Conservation (phyloP, 1,140 invertebrate genomes). For the Propsilocerus akamusi region DNA sequence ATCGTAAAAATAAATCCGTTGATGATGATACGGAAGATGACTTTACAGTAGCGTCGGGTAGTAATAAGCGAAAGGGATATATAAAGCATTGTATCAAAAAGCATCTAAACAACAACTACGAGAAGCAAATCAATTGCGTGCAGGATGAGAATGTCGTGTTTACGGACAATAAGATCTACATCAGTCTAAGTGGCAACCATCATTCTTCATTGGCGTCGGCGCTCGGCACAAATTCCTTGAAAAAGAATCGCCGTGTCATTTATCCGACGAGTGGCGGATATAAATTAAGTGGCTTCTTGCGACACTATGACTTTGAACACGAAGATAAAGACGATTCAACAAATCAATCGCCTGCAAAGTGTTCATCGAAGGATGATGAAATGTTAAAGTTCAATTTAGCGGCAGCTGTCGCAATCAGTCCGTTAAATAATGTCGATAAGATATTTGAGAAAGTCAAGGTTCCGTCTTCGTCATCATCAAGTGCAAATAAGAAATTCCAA, state of each 20-base stretch:
- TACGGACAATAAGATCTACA: not conserved
- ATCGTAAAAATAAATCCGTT: not conserved
- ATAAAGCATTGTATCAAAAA: not conserved
- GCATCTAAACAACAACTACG: not conserved
- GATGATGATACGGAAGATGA: conserved; percentile 1
- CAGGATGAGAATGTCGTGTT: not conserved
- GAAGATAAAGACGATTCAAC: not conserved
- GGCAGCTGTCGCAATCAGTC: not conserved
- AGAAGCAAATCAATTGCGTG: conserved; percentile 1
- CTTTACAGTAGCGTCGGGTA: not conserved
- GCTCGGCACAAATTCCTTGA: not conserved
- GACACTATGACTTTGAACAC: not conserved
- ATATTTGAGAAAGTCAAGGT: not conserved
- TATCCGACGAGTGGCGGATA: not conserved
- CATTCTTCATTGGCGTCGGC: too few relatives aligned
- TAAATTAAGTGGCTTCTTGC: not conserved
- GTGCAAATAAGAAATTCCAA: too few relatives aligned
- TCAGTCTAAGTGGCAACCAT: not conserved
- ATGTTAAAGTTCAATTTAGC: not conserved
- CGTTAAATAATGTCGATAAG: not conserved
- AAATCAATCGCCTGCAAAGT: not conserved
- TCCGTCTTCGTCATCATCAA: not conserved
- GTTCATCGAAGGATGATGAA: not conserved
- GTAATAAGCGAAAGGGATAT: not conserved
- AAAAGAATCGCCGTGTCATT: not conserved